Evolutionary conservation across 2,888 invertebrate genomes (phyloP).

Genomic region (Patella ulyssiponensis): DNA sequence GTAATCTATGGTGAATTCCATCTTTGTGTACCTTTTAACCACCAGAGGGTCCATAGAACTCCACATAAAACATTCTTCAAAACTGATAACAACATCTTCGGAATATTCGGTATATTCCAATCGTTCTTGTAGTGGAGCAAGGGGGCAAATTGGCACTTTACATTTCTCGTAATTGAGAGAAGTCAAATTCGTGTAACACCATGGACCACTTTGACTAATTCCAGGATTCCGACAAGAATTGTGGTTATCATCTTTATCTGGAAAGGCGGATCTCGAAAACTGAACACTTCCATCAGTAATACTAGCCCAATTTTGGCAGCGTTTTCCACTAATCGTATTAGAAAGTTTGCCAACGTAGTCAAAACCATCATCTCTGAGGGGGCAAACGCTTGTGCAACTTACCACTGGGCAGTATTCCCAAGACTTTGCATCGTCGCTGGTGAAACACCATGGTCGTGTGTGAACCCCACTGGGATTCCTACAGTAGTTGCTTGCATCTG

Average conservation of each 20-base stretch:
- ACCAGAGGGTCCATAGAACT: background rate
- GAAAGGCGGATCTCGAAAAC: background rate
- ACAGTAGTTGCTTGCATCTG: constrained; percentile 12
- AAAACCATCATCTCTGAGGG: background rate
- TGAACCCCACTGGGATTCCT: background rate
- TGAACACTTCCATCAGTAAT: background rate
- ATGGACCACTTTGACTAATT: background rate
- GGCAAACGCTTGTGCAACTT: background rate
- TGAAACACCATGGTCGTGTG: constrained; percentile 1
- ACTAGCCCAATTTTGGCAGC: background rate
- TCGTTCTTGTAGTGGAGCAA: background rate
- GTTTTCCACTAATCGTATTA: background rate
- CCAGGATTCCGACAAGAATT: constrained; percentile 26
- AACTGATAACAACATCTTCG: background rate
- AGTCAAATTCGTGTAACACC: constrained; percentile 21
- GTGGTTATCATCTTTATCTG: background rate
- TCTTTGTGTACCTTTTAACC: background rate
- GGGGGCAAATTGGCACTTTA: background rate
- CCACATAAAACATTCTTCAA: background rate
- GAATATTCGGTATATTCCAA: background rate
- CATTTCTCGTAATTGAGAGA: constrained; percentile 8
- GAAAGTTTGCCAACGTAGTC: background rate
- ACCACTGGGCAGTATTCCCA: background rate
- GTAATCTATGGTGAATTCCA: background rate
- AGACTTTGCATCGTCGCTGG: background rate